Evolutionary conservation across 2,797 vertebrate genomes (phyloP).

Genomic region (Percopsis omiscomaycus): DNA sequence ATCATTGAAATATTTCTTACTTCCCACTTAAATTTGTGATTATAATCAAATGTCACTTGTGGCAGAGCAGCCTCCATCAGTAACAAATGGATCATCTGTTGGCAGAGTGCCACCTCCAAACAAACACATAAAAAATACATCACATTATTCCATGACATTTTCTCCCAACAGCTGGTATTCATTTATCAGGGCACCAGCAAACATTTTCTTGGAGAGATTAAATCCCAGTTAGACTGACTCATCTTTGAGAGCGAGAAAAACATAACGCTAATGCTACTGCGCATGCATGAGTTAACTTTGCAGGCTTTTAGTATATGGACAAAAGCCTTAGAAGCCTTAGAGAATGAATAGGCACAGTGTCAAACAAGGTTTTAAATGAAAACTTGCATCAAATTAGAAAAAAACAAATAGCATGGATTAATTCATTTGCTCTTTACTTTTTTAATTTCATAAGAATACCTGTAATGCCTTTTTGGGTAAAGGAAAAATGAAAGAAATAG

Average conservation of each 20-base stretch:
- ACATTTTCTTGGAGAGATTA: conserved; percentile 19
- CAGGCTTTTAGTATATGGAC: conserved; percentile 44
- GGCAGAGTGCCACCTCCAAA: conserved; percentile 3
- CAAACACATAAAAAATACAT: neutral
- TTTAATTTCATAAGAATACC: no score
- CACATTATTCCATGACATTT: conserved; percentile 18
- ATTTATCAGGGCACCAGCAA: conserved; percentile 3
- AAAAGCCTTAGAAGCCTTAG: conserved; percentile 10
- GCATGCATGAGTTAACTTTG: conserved; percentile 40
- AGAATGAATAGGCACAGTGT: conserved; percentile 20
- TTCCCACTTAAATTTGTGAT: no score
- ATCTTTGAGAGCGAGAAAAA: neutral
- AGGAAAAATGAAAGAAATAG: no score
- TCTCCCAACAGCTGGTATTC: conserved; percentile 18
- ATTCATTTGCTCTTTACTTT: no score
- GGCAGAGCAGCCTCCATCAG: no score
- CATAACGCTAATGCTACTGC: conserved; percentile 5
- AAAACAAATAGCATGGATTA: neutral
- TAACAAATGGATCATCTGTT: neutral
- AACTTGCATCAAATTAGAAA: conserved; percentile 18
- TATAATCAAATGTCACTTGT: no score
- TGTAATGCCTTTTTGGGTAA: no score
- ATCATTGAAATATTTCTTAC: no score
- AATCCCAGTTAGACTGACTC: neutral
- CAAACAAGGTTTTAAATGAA: no score